Conservation (phyloP, 2,888 invertebrate genomes). For the Ophion ventricosus region DNA sequence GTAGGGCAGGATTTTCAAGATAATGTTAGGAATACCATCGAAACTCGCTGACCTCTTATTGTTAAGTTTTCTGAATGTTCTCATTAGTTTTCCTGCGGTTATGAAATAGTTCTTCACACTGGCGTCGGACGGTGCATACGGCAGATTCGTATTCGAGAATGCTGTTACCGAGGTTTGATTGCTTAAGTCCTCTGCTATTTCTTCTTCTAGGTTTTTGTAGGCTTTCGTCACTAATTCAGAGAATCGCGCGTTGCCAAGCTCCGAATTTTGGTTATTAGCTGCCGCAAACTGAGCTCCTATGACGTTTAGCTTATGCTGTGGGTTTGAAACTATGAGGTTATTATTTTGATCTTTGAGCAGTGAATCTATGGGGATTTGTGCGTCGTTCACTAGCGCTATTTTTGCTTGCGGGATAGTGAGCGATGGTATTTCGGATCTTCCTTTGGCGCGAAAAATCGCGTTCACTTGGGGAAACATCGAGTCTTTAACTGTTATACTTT, state of each 20-base stretch:
- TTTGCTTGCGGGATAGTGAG: background rate
- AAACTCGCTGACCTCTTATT: constrained; percentile 56
- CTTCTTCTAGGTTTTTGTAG: constrained; percentile 25
- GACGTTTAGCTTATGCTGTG: constrained; percentile 47
- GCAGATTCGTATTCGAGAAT: constrained; percentile 4
- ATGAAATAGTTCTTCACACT: constrained; percentile 21
- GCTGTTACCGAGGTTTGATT: constrained; percentile 16
- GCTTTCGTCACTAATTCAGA: constrained; percentile 7
- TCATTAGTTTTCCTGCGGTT: background rate
- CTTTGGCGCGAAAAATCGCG: constrained; percentile 40
- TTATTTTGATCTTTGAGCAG: too few relatives aligned
- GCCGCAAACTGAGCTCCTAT: constrained; percentile 41
- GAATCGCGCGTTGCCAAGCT: constrained; percentile 6
- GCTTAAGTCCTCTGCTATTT: background rate
- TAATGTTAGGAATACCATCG: constrained; percentile 51
- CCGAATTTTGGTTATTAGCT: constrained; percentile 38
- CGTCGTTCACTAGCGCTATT: background rate
- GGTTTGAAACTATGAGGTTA: background rate
- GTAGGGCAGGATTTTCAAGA: constrained; percentile 43
- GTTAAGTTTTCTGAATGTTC: constrained; percentile 44
- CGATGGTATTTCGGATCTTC: background rate
- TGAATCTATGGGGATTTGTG: background rate
- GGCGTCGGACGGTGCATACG: background rate
- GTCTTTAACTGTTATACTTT: constrained; percentile 18
- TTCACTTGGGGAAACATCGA: constrained; percentile 45